A percentile compares a stretch with the other conserved stretches of the same genome.
Evolutionary conservation across 2,113 vertebrate genomes (phyloP).

Genomic region (Oriolus oriolus): DNA sequence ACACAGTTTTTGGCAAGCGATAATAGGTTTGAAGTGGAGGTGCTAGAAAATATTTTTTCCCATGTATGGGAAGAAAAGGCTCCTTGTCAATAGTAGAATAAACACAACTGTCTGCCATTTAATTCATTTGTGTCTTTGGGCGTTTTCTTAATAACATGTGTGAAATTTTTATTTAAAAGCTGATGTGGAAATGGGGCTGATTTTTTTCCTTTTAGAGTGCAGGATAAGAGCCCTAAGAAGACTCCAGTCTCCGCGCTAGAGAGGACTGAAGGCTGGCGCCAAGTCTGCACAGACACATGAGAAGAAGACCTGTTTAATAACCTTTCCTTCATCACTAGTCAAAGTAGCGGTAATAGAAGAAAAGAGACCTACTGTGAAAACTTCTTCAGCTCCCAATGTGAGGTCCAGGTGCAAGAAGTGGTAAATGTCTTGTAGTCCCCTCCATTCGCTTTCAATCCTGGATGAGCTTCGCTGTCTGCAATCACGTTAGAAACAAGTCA

Average conservation of each 20-base stretch:
- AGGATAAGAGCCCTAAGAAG: background rate
- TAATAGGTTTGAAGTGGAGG: background rate
- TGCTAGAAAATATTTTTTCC: background rate
- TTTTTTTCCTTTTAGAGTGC: background rate
- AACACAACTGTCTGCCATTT: background rate
- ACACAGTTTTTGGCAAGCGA: background rate
- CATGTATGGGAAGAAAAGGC: background rate
- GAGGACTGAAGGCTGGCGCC: background rate
- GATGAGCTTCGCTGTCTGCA: background rate
- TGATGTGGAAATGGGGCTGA: background rate
- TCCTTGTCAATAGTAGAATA: background rate
- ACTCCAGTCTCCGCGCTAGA: background rate
- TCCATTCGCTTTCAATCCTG: background rate
- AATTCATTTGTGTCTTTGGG: background rate
- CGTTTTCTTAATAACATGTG: background rate
- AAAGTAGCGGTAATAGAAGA: background rate
- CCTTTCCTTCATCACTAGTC: background rate
- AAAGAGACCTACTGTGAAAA: background rate
- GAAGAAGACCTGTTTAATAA: background rate
- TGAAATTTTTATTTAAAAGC: background rate
- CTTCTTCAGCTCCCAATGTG: background rate
- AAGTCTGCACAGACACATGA: background rate
- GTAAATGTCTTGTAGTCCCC: fast-evolving
- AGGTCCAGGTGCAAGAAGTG: background rate
- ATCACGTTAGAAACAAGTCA: background rate